Conservation (phyloP, 2,888 invertebrate genomes). For the Acrobasis repandana region DNA sequence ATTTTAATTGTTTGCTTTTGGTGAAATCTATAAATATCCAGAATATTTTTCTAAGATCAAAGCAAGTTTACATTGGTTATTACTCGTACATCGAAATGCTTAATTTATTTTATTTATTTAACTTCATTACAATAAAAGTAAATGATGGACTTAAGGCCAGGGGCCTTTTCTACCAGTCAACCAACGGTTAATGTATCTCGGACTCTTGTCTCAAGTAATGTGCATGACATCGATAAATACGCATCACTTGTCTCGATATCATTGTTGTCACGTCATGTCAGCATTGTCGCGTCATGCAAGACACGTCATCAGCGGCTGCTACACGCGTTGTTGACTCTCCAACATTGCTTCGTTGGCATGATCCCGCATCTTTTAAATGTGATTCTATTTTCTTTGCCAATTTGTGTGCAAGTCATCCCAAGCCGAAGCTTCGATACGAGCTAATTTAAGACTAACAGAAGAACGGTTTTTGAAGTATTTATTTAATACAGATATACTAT, state of each 20-base stretch:
- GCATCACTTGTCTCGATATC: conserved; percentile 5
- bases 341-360: conserved; percentile 64
- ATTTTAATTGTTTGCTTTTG: background rate
- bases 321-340: conserved; percentile 63
- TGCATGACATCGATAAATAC: conserved; percentile 15
- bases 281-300: conserved; percentile 51
- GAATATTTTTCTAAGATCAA: background rate
- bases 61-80: background rate
- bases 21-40: background rate
- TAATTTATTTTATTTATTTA: no score
- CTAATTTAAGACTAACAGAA: background rate
- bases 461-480: background rate
- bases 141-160: no score
- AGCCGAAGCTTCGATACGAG: background rate
- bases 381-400: background rate
- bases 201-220: background rate
- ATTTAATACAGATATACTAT: no score
- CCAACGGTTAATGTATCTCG: background rate
- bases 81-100: no score
- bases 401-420: background rate
- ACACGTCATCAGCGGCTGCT: conserved; percentile 50
- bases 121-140: no score
- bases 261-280: conserved; percentile 42
- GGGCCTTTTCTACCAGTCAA: no score
- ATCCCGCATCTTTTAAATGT: conserved; percentile 28